phyloP scores from a whole-genome alignment of 2,797 vertebrate genomes.

The Leptatherina wallacei region DNA sequence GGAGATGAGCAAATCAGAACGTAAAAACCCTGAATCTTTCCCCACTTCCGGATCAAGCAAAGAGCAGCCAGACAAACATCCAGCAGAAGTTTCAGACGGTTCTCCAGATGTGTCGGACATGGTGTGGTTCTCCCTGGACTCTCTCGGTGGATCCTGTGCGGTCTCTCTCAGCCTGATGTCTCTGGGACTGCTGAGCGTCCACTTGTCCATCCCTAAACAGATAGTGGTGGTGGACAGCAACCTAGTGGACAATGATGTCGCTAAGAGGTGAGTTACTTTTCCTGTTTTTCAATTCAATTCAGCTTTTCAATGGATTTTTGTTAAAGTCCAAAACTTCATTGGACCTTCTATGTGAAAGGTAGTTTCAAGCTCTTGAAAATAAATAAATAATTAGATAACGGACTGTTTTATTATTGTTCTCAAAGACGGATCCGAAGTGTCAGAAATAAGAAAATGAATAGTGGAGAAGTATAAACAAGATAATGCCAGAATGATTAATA shows the following conservation, averaged over 20 bases:
- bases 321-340: not conserved
- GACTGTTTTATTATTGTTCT: too few species aligned
- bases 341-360: not conserved
- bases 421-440: not conserved
- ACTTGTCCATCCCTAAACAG: slow-evolving; percentile 91
- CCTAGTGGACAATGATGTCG: slow-evolving; percentile 90
- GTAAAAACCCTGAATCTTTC: not conserved
- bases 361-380: not conserved
- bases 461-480: too few species aligned
- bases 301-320: not conserved
- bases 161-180: slow-evolving; percentile 87
- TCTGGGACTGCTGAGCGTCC: slow-evolving; percentile 87
- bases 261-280: slow-evolving; percentile 85
- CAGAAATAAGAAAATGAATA: not conserved
- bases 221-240: slow-evolving; percentile 95
- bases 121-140: slow-evolving; percentile 86
- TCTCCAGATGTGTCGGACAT: slow-evolving; percentile 70
- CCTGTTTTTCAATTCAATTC: too few species aligned
- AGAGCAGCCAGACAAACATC: slow-evolving; percentile 9
- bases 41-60: not conserved
- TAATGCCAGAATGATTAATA: too few species aligned
- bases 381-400: too few species aligned
- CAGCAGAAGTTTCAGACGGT: not conserved
- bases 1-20: not conserved
- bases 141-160: slow-evolving; percentile 87